Conservation (phyloP, 2,113 vertebrate genomes). For the Eudorcas thomsonii region DNA sequence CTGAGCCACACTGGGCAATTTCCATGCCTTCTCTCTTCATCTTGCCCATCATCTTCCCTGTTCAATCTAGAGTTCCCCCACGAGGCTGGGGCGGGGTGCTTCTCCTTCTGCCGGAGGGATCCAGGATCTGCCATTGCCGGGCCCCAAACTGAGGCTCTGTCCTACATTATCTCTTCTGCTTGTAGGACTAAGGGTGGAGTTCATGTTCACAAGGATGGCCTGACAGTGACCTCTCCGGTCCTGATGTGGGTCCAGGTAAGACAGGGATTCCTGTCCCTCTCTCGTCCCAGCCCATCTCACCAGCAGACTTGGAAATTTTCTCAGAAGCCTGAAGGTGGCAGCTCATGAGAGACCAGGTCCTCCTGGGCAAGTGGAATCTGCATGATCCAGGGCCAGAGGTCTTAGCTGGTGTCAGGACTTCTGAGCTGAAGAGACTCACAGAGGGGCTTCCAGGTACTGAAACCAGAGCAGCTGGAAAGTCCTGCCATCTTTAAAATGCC, state of each 20-base stretch:
- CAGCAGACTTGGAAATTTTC: not conserved
- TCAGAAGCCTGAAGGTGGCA: not conserved
- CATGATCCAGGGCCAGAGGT: not conserved
- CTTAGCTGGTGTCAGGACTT: not conserved
- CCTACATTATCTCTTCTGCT: conserved; percentile 27
- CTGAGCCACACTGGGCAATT: not conserved
- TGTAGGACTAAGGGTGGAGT: conserved; percentile 92
- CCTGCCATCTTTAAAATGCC: not conserved
- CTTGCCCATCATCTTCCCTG: not conserved
- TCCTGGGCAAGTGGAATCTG: fast-evolving
- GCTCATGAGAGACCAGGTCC: not conserved
- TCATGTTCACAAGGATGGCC: conserved; percentile 85
- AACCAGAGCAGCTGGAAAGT: not conserved
- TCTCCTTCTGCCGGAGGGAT: not conserved
- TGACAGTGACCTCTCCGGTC: conserved; percentile 94
- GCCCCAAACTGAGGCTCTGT: not conserved
- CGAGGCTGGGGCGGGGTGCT: fast-evolving
- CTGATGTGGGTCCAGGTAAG: conserved; percentile 97
- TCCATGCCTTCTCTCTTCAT: not conserved
- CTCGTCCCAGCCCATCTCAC: not conserved
- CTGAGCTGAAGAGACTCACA: not conserved
- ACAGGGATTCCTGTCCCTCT: not conserved
- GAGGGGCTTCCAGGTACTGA: not conserved
- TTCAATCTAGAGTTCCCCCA: not conserved
- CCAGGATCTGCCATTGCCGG: fast-evolving